phyloP scores from a whole-genome alignment of 2,113 vertebrate species.

The Microcebus griseorufus region DNA sequence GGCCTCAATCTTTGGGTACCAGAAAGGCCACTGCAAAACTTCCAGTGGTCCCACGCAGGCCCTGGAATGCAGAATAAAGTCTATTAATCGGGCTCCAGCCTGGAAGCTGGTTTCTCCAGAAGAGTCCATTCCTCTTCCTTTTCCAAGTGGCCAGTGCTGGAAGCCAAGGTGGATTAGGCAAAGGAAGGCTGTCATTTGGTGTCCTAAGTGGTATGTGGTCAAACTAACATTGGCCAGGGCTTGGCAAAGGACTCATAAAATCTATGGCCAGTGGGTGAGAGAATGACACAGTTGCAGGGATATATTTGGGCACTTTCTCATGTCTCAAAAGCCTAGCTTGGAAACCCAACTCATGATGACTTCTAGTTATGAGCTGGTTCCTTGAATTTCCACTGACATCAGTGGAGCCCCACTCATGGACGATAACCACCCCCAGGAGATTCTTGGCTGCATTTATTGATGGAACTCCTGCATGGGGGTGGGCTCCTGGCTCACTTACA shows the following conservation, averaged over 20 bases:
- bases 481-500: background rate
- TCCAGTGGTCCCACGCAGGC: background rate
- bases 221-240: background rate
- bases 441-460: background rate
- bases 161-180: background rate
- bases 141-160: background rate
- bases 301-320: background rate
- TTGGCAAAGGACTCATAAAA: background rate
- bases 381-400: background rate
- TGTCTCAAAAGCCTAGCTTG: background rate
- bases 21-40: background rate
- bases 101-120: background rate
- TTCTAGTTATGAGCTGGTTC: background rate
- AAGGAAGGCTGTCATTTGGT: background rate
- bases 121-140: background rate
- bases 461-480: too few species aligned
- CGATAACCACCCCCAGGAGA: fast-evolving
- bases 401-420: fast-evolving
- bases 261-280: background rate
- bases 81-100: background rate
- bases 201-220: background rate
- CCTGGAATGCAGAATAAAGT: background rate
- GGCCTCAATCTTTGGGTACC: background rate
- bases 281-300: background rate
- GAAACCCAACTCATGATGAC: background rate